These are phyloP conservation scores for Penelope pileata DNA, from an alignment of 2,113 vertebrate species.

Conservation along the genomic window DNA sequence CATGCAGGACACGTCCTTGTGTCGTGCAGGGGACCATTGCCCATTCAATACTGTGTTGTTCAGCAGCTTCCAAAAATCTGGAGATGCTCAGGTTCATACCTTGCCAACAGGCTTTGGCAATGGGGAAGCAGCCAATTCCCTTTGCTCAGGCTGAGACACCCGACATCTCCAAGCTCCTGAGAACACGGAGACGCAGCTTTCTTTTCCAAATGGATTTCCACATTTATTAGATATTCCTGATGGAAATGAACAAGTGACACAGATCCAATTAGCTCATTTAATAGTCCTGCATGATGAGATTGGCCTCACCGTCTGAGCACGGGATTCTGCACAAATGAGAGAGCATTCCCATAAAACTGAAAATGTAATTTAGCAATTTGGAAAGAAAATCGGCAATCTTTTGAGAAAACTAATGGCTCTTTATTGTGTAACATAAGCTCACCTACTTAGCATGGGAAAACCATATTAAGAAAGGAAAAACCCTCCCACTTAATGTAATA, in stretches of 20 bases:
- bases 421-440: constrained; percentile 23
- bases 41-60: neutral
- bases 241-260: constrained; percentile 1
- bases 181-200: neutral
- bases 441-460: constrained; percentile 26
- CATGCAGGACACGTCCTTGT: neutral
- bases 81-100: neutral
- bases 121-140: neutral
- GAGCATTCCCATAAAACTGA: constrained; percentile 53
- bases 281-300: constrained; percentile 44
- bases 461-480: neutral
- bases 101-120: neutral
- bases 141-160: neutral
- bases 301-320: neutral
- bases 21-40: neutral
- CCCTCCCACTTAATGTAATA: constrained; percentile 11
- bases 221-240: constrained; percentile 39
- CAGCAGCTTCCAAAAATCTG: neutral
- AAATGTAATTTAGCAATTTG: constrained; percentile 63
- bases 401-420: constrained; percentile 65
- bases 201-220: constrained; percentile 45
- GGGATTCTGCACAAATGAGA: constrained; percentile 63
- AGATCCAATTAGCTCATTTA: constrained; percentile 61
- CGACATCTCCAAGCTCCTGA: neutral
- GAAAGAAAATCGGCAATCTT: constrained; percentile 41